These are phyloP conservation scores for Acanthornis magna DNA, from an alignment of 2,797 vertebrate genomes.

Conservation along the genomic window DNA sequence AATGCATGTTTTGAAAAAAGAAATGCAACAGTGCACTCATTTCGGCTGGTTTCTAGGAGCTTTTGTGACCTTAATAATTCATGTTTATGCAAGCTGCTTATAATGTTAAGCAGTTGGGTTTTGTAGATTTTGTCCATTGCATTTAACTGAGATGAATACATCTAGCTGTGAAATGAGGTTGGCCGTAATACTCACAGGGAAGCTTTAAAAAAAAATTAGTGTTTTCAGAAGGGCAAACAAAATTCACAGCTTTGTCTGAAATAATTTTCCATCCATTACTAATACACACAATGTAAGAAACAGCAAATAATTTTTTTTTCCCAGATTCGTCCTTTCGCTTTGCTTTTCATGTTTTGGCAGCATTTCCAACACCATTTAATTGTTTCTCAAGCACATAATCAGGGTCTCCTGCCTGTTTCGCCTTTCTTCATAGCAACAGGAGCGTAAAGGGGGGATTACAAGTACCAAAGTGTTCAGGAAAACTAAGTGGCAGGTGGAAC, in stretches of 20 bases:
- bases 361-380: slow-evolving; percentile 7
- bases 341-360: slow-evolving; percentile 18
- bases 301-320: background rate
- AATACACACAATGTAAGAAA: background rate
- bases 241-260: slow-evolving; percentile 38
- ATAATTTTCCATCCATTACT: slow-evolving; percentile 13
- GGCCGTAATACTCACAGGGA: background rate
- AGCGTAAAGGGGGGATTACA: background rate
- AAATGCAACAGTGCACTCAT: slow-evolving; percentile 36
- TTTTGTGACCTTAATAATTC: slow-evolving; percentile 68
- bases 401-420: background rate
- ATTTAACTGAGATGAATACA: slow-evolving; percentile 36
- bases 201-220: background rate
- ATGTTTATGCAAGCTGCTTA: slow-evolving; percentile 64
- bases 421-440: background rate
- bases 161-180: slow-evolving; percentile 21
- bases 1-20: slow-evolving; percentile 56
- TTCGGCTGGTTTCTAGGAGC: slow-evolving; percentile 42
- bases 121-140: slow-evolving; percentile 13
- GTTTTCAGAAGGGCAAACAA: slow-evolving; percentile 18
- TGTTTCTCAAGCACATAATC: background rate
- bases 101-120: slow-evolving; percentile 48
- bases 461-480: background rate
- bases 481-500: background rate
- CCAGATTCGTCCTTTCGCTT: background rate